Base-by-base conservation (phyloP, 2,888 invertebrate species). In the Leistus spinibarbis region DNA sequence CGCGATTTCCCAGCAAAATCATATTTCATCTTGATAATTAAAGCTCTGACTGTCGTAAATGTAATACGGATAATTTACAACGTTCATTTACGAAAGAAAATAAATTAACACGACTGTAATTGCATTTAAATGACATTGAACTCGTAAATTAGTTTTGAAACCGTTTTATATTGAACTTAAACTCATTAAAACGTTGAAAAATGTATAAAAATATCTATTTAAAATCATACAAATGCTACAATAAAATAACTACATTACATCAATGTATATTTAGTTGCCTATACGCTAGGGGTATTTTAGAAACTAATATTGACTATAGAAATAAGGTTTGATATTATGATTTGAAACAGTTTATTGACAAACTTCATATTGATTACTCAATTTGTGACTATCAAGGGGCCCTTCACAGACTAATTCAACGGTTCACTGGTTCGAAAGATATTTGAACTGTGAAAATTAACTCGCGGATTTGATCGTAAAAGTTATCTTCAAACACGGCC, bases 281-380 rank as follows among this genome's bases (percentile, higher is more conserved):
- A 27, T 27, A 7, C 10, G 13, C 7, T 40, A 40, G 13, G 40
- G 40, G 40, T 40, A 13, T 40, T 40, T 40, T 40, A 40, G 5
- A 40, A 40, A 40, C 13, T 13, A 40, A 40, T 40, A 40, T 40
- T 40, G 40, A 40, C 13, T 5, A 2, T 40, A 40, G 40, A 40
- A 40, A 40, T 40, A 40, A 40, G 40, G 40, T 40, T 40, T 40
- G 40, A 3, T 7, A 40, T 40, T 40, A 40, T 5, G 7, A 13
- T 40, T 40, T 40, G 1, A 40, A 40, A 40, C 13, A 10, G 40
- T 40, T 1, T 7, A 40, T 40, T 13, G 40, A 13, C 13, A 57
- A 20, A 27, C 56, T 16, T 40, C 57, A 72, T 72, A 72, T 72
- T 72, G 72, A 72, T 72, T 72, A 72, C 72, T 72, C 72, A 66